Conservation (phyloP, 2,888 invertebrate genomes). For the Imbricaverruca yamaguchii region DNA sequence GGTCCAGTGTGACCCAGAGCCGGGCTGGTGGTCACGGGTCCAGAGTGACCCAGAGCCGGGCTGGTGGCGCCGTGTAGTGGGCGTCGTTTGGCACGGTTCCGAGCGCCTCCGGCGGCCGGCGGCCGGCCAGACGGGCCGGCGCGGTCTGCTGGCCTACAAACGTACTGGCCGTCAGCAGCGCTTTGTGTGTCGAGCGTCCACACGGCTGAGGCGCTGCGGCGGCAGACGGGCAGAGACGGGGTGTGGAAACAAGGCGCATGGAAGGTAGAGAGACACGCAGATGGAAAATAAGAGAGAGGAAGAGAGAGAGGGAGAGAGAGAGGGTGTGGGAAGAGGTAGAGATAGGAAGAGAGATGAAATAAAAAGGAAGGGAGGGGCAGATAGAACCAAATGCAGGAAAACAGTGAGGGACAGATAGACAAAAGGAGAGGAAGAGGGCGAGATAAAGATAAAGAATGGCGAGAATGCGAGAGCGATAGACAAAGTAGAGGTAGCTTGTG, state of each 20-base stretch:
- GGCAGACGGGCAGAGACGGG: not conserved
- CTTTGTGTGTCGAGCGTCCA: not conserved
- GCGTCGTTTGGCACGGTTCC: not conserved
- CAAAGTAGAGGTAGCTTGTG: too few species aligned
- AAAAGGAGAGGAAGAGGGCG: too few species aligned
- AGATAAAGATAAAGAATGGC: too few species aligned
- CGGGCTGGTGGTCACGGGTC: not conserved
- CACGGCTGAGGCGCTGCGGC: not conserved
- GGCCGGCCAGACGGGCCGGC: not conserved
- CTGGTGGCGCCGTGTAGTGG: not conserved
- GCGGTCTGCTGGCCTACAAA: not conserved
- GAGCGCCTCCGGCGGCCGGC: not conserved
- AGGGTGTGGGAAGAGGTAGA: not conserved
- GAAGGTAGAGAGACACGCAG: not conserved
- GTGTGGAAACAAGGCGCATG: too few species aligned
- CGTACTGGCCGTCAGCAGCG: not conserved
- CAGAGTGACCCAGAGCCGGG: not conserved
- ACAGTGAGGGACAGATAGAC: too few species aligned
- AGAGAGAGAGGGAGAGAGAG: not conserved
- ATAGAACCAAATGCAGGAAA: not conserved
- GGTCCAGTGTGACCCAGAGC: too few species aligned
- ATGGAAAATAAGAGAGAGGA: not conserved
- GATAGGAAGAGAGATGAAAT: not conserved
- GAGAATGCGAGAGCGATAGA: too few species aligned
- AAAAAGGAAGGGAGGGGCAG: not conserved